Percentiles rank a stretch among this genome's conserved stretches.
Evolutionary conservation across 1,140 invertebrate genomes (phyloP).

Genomic region (Dufourea novaeangliae): DNA sequence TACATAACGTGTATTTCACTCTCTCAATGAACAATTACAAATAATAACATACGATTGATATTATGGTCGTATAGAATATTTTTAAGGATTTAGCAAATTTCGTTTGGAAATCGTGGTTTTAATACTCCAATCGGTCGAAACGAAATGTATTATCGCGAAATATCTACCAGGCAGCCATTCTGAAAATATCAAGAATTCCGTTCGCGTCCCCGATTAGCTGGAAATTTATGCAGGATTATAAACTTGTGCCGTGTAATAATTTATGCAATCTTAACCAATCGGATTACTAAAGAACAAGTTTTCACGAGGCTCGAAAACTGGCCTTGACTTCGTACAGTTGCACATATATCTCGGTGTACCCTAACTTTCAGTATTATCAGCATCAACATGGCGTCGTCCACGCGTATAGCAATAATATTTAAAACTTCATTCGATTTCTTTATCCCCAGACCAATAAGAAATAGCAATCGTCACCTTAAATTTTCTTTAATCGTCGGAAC

Average conservation of each 20-base stretch:
- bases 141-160: neutral
- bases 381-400: neutral
- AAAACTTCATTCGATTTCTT: too few relatives aligned
- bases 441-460: too few relatives aligned
- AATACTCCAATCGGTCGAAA: neutral
- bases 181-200: neutral
- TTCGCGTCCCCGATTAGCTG: neutral
- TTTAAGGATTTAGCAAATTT: neutral
- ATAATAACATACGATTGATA: neutral
- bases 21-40: neutral
- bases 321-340: constrained; percentile 17
- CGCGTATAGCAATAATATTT: too few relatives aligned
- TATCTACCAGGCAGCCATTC: neutral
- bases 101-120: neutral
- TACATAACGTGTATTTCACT: neutral
- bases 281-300: constrained; percentile 21
- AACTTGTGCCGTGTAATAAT: constrained; percentile 2
- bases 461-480: too few relatives aligned
- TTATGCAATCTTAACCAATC: constrained; percentile 14
- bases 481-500: too few relatives aligned
- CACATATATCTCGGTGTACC: constrained; percentile 2
- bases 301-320: constrained; percentile 13
- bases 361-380: neutral
- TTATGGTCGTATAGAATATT: neutral
- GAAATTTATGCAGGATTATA: neutral